Evolutionary conservation across 2,113 vertebrate species (phyloP).

Genomic region (Kobus ellipsiprymnus): DNA sequence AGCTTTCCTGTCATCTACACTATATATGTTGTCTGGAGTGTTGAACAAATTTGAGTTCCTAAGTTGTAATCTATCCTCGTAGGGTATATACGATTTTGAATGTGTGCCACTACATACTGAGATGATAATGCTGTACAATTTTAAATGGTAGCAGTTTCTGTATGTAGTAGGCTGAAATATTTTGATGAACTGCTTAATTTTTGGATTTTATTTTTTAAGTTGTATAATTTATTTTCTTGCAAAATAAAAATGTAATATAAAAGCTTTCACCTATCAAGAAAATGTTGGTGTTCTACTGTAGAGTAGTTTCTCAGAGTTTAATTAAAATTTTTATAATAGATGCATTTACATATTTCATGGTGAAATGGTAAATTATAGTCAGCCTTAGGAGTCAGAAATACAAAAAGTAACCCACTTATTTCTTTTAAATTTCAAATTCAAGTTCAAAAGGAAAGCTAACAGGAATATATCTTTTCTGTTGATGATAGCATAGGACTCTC

Average conservation of each 20-base stretch:
- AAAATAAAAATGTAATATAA: slow-evolving; percentile 93
- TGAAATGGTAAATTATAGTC: neutral
- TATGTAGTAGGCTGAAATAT: slow-evolving; percentile 85
- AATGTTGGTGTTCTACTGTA: slow-evolving; percentile 68
- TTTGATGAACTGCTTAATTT: slow-evolving; percentile 90
- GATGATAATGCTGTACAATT: slow-evolving; percentile 81
- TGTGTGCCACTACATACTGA: slow-evolving; percentile 84
- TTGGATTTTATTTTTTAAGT: slow-evolving; percentile 89
- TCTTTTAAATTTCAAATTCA: slow-evolving; percentile 4
- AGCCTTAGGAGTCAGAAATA: neutral
- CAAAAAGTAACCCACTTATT: neutral
- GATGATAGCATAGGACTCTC: neutral
- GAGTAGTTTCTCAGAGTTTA: slow-evolving; percentile 16
- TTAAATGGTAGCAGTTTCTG: slow-evolving; percentile 86
- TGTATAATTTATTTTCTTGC: slow-evolving; percentile 96
- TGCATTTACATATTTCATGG: slow-evolving; percentile 4
- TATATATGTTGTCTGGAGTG: slow-evolving; percentile 83
- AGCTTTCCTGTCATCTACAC: slow-evolving; percentile 82
- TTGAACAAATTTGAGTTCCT: slow-evolving; percentile 81
- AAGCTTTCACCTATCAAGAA: slow-evolving; percentile 73
- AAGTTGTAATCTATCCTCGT: slow-evolving; percentile 79
- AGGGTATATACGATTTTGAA: slow-evolving; percentile 83
- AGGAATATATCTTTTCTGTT: neutral
- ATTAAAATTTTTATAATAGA: slow-evolving; percentile 10
- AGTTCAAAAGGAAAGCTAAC: neutral